Base-by-base conservation (phyloP, 2,888 invertebrate species). In the Orthosia cruda region DNA sequence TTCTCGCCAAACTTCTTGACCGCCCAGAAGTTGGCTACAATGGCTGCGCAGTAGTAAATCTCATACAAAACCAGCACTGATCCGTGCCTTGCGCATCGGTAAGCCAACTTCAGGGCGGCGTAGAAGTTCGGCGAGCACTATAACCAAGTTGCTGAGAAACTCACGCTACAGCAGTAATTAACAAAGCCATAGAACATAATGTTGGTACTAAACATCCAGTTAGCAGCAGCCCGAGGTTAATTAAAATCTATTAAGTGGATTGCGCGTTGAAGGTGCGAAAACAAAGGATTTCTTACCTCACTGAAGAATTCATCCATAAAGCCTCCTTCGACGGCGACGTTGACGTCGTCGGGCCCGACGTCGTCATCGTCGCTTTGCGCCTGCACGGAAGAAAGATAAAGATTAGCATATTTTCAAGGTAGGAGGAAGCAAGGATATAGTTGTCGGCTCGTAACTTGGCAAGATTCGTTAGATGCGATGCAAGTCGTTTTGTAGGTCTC, bases 241-340 rank as follows among this genome's bases (percentile, higher is more conserved):
- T 78, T 88, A 76, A 81, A 72, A 73, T 55, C 50, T 67, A 80
- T 73, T 78, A 77, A 71, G 66, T 69, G 58, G 64, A 76, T 76
- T 79, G 79, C 32, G n/a, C 40, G 47, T 45, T 57, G 15, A 65
- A 59, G 47, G 45, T 40, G 64, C 50, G 40, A 58, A 73, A 58
- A 74, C 61, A 74, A 84, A 75, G 45, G 58, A 94, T 54, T 23
- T 47, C 97, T 97, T 95, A 99, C 99, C 98, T 99, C 99, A 96
- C 99, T 99, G 97, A 99, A 99, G 97, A 99, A 99, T 96, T 99
- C 99, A 96, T 99, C 99, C 99, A 99, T 99, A 97, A 99, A 99
- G 92, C 99, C 99, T 89, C 98, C 98, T 96, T 99, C 99, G 93
- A 99, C 99, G 95, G 98, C 99, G 97, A 99, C 99, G 96, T 99